A percentile compares a stretch with the other conserved stretches of the same genome.
Evolutionary conservation across 2,113 vertebrate species (phyloP).

Genomic region (Gobiocypris rarus): DNA sequence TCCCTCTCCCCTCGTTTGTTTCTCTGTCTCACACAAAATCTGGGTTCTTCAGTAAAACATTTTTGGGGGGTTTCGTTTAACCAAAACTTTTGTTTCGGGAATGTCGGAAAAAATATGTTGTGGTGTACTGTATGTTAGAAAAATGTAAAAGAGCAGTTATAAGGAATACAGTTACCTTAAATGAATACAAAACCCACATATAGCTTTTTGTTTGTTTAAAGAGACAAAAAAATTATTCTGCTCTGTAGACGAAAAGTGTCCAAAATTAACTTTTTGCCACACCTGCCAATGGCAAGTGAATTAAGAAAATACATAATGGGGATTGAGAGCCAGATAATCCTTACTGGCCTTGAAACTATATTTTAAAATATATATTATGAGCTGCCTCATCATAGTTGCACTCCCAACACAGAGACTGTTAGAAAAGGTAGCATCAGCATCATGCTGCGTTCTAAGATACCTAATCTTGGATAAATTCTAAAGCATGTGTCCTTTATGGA

Average conservation of each 20-base stretch:
- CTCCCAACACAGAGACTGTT: not conserved
- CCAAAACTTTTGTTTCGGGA: not conserved
- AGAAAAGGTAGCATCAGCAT: not conserved
- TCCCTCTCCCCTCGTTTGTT: slow-evolving; percentile 24
- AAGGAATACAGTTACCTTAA: not conserved
- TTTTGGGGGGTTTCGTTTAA: not conserved
- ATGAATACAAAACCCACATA: not conserved
- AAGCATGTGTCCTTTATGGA: not conserved
- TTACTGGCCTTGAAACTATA: no score
- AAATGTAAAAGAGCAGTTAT: not conserved
- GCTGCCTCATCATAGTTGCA: not conserved
- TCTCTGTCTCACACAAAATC: slow-evolving; percentile 34
- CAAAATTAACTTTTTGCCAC: slow-evolving; percentile 15
- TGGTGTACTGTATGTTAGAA: not conserved
- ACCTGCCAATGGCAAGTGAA: not conserved
- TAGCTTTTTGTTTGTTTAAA: no score
- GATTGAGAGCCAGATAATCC: no score
- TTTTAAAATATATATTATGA: not conserved
- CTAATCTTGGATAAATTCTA: not conserved
- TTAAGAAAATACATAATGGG: no score
- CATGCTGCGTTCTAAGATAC: not conserved
- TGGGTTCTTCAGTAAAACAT: not conserved
- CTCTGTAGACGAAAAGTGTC: not conserved
- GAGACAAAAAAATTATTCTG: no score
- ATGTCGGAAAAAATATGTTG: not conserved